These are phyloP conservation scores for Poeciliopsis prolifica DNA, from an alignment of 2,113 vertebrate genomes.

Conservation along the genomic window DNA sequence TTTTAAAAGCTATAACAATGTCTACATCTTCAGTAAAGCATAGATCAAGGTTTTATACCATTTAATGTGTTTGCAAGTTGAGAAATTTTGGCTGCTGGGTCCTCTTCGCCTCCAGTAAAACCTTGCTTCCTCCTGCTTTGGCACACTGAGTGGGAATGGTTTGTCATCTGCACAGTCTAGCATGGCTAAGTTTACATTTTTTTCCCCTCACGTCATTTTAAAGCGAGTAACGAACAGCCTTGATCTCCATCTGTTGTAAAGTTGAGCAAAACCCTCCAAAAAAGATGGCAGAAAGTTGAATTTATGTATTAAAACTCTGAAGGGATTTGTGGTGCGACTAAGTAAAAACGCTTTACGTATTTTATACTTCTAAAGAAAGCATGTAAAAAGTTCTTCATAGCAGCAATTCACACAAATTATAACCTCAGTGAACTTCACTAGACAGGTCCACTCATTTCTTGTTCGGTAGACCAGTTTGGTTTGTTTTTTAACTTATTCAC, in stretches of 20 bases:
- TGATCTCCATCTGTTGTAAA: background rate
- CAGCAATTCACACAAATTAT: background rate
- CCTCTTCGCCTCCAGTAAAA: constrained; percentile 7
- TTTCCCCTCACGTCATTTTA: constrained; percentile 22
- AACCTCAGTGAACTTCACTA: no score
- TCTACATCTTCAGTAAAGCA: background rate
- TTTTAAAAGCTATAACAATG: background rate
- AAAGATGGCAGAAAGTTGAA: constrained; percentile 8
- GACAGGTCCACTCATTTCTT: no score
- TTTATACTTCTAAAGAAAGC: background rate
- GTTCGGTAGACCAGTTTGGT: no score
- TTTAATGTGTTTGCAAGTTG: background rate
- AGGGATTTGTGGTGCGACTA: background rate
- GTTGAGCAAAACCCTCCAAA: background rate
- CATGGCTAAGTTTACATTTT: constrained; percentile 18
- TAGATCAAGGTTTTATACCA: background rate
- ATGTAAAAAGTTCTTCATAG: background rate
- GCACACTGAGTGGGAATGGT: constrained; percentile 30
- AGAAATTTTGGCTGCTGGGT: background rate
- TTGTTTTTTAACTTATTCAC: no score
- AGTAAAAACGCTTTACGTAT: background rate
- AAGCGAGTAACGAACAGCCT: constrained; percentile 7
- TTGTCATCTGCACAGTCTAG: constrained; percentile 31
- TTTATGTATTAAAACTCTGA: background rate
- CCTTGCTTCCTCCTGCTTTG: constrained; percentile 17